Conservation (phyloP, 1,140 invertebrate species). For the Anastatus disparis region DNA sequence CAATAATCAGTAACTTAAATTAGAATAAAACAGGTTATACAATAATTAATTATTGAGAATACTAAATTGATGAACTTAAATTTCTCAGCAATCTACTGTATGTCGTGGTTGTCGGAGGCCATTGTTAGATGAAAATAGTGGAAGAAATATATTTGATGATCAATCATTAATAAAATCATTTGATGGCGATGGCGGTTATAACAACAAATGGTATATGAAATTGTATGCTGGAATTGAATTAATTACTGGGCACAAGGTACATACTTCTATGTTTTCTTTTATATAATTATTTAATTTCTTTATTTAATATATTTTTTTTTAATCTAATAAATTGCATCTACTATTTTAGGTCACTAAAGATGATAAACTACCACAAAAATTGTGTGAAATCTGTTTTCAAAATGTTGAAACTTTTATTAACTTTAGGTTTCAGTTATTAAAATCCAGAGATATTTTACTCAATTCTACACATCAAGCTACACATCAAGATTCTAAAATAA, state of each 20-base stretch:
- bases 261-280: not conserved
- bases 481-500: not conserved
- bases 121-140: constrained; percentile 19
- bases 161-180: constrained; percentile 24
- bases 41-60: not conserved
- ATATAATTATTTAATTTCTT: not conserved
- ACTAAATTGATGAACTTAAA: too few relatives aligned
- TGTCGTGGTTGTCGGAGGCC: constrained; percentile 41
- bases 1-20: too few relatives aligned
- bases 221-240: constrained; percentile 43
- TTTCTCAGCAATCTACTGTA: constrained; percentile 10
- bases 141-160: constrained; percentile 42
- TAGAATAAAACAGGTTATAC: too few relatives aligned
- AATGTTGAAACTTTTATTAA: constrained; percentile 43
- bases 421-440: constrained; percentile 43
- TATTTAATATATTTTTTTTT: not conserved
- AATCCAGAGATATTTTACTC: constrained; percentile 33
- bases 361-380: constrained; percentile 29
- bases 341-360: constrained; percentile 34
- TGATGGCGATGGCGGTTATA: not conserved
- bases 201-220: constrained; percentile 33
- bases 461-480: not conserved
- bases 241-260: constrained; percentile 42
- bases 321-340: not conserved
- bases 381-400: constrained; percentile 44